Evolutionary conservation across 1,140 invertebrate species (phyloP).

Genomic region (Drosophila pachea): DNA sequence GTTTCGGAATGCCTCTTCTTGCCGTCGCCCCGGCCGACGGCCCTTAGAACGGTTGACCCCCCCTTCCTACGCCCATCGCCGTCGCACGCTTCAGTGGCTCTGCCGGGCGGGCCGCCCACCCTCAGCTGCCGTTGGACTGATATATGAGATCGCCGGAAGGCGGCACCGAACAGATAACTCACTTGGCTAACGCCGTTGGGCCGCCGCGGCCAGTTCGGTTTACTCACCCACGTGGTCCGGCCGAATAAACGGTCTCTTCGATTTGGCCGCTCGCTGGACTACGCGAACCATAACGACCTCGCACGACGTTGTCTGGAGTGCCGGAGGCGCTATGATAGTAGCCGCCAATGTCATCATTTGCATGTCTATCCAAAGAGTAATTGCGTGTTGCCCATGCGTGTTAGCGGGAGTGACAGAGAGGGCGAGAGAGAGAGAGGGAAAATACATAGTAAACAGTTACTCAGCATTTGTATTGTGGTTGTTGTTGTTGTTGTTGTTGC

Average conservation of each 20-base stretch:
- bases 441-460: conserved; percentile 28
- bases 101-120: background rate
- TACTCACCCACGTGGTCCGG: conserved; percentile 84
- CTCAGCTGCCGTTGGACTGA: conserved; percentile 37
- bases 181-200: conserved; percentile 54
- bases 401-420: background rate
- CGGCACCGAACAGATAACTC: conserved; percentile 55
- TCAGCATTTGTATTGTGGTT: conserved; percentile 29
- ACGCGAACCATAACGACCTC: conserved; percentile 83
- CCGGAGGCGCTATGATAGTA: conserved; percentile 83
- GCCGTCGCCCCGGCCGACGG: background rate
- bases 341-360: conserved; percentile 82
- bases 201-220: conserved; percentile 18
- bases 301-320: conserved; percentile 82
- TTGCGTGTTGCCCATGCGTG: conserved; percentile 64
- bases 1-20: background rate
- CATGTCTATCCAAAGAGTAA: conserved; percentile 80
- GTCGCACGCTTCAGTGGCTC: conserved; percentile 66
- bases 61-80: background rate
- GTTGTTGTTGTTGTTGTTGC: conserved; percentile 38
- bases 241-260: conserved; percentile 85
- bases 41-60: conserved; percentile 50
- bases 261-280: conserved; percentile 83
- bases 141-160: conserved; percentile 61
- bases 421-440: conserved; percentile 3